Percentiles rank a stretch among this genome's conserved stretches.
phyloP scores from a whole-genome alignment of 2,888 invertebrate species.

The Luffia ferchaultella region DNA sequence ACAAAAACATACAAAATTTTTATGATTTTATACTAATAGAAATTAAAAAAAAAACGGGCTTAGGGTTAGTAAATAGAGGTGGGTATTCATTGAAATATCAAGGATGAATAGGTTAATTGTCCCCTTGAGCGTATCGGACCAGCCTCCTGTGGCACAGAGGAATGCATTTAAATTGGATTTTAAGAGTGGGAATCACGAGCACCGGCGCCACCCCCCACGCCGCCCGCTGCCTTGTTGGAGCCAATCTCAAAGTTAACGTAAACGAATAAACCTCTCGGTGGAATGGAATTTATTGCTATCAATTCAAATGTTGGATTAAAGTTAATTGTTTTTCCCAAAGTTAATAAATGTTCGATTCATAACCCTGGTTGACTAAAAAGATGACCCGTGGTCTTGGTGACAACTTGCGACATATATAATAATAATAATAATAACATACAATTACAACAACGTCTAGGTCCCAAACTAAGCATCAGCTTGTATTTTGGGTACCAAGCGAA shows the following conservation, averaged over 20 bases:
- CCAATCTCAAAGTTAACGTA: slow-evolving; percentile 64
- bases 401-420: too few relatives aligned
- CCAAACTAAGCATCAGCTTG: too few relatives aligned
- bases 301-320: slow-evolving; percentile 22
- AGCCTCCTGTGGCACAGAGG: slow-evolving; percentile 62
- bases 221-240: slow-evolving; percentile 59
- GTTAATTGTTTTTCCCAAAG: not conserved
- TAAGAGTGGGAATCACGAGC: slow-evolving; percentile 65
- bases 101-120: slow-evolving; percentile 67
- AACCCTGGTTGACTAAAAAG: too few relatives aligned
- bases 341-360: too few relatives aligned
- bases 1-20: too few relatives aligned
- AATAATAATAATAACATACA: too few relatives aligned
- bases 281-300: slow-evolving; percentile 46
- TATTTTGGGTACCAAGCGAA: too few relatives aligned
- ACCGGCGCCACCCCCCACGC: slow-evolving; percentile 47
- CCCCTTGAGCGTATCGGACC: slow-evolving; percentile 56
- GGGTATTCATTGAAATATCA: slow-evolving; percentile 64
- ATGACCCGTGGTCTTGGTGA: too few relatives aligned
- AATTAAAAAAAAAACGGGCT: not conserved
- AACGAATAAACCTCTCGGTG: slow-evolving; percentile 56
- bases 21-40: too few relatives aligned
- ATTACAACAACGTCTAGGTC: too few relatives aligned
- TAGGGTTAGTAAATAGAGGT: slow-evolving; percentile 21
- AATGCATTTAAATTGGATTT: slow-evolving; percentile 68